Base-by-base conservation (phyloP, 2,113 vertebrate genomes). In the Microtus richardsoni region DNA sequence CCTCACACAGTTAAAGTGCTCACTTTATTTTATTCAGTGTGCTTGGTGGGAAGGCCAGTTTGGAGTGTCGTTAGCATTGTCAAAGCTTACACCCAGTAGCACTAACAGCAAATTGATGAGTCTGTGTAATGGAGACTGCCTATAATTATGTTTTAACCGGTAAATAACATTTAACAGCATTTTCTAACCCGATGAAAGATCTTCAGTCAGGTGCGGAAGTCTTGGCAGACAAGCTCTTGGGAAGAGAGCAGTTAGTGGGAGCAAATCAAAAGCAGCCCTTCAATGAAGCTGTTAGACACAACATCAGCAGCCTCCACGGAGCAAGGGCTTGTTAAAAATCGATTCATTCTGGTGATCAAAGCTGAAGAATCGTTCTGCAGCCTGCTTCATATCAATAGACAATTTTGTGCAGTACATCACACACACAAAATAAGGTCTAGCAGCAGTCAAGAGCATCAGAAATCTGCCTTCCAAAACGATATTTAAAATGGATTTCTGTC, bases 131-230 rank as follows among this genome's bases (percentile, higher is more conserved):
- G 94, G 97, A 98, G 97, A 97, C 97, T 95, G 97, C 98, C 97
- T 98, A 94, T 97, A 98, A 98, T 98, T 98, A 98, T 98, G 97
- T 98, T 98, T 96, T 97, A 97, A 98, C 98, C 98, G 98, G 98
- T 98, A 99, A 98, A 98, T 98, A 98, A 98, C 98, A 98, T 98
- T 98, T 98, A 98, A 97, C 98, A 98, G 97, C 96, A 97, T 98
- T 98, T 98, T 97, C 98, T 98, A 98, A 98, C 97, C 97, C 96
- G 92, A 98, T 98, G 97, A 98, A 98, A 98, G 98, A 98, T 97
- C 98, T 98, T 98, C 96, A 97, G 90, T 96, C 95, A 88, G 97
- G 93, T 97, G 97, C 97, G 98, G 97, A 97, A 97, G 97, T 93
- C 96, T 97, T 98, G 92, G 13, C 95, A 98, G 98, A 92, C 98